Evolutionary conservation across 2,888 invertebrate species (phyloP), one percentile per base, ranked within the genome.

Genomic region (Acrobasis consociella): DNA sequence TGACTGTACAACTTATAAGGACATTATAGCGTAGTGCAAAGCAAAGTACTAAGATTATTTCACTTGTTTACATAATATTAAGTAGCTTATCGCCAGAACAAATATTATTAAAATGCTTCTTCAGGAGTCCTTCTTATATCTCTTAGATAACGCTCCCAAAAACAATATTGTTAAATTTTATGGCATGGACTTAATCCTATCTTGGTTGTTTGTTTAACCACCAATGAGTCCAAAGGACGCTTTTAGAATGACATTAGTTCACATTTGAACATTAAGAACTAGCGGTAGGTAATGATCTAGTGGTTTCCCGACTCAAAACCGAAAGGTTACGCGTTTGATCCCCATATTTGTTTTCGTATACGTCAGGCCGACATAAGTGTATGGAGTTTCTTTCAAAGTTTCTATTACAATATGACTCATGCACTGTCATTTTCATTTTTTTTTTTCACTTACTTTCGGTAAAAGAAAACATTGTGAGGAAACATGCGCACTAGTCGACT

Each of bases 91-190:
- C 88, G 73, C 61, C 64, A 58, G 58, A 65, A 75, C 69, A 78
- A 85, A 85, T 85, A 81, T 82, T 78, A 81, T 77, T 76, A 80
- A 78, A 77, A 80, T 73, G 87, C 88, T 87, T 82, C 89, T 83
- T 83, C 84, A 89, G 88, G 77, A 90, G 89, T 86, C 76, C 75
- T 72, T 74, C 73, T 72, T 82, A 76, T 83, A 73, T 75, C 74
- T 71, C 63, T 68, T 67, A 83, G 89, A 90, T 90, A 89, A 81
- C 74, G 75, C 67, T 67, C 65, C 67, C 67, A 75, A 73, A 80
- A 82, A 81, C 81, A 81, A 83, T 79, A 79, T 80, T 76, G 76
- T 79, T 80, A 79, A 76, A 78, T 80, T 74, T 81, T 83, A 81
- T 77, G 74, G 62, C 63, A 9, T 63, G 67, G 85, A 67, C 76